These are phyloP conservation scores for Centropus unirufus DNA, from an alignment of 2,113 vertebrate genomes.

Conservation along the genomic window DNA sequence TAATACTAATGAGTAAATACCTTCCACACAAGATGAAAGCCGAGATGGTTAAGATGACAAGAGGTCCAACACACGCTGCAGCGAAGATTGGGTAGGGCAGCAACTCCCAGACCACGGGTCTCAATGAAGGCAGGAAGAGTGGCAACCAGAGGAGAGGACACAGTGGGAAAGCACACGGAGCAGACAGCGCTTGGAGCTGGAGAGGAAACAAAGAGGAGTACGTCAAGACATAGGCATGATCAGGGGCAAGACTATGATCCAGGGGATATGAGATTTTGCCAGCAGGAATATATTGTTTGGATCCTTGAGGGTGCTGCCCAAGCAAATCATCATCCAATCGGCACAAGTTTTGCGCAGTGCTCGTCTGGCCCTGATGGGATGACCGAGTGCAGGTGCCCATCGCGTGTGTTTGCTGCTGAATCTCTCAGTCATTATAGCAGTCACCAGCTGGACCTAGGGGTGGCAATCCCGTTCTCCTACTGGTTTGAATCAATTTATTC, in stretches of 20 bases:
- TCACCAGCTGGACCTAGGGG: background rate
- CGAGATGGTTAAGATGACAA: background rate
- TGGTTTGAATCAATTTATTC: background rate
- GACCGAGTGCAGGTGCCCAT: background rate
- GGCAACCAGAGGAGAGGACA: background rate
- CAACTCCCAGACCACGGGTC: background rate
- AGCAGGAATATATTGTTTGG: background rate
- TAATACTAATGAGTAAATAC: background rate
- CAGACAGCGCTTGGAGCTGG: background rate
- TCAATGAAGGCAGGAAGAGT: background rate
- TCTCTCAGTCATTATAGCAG: background rate
- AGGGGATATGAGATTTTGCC: background rate
- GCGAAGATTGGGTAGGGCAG: background rate
- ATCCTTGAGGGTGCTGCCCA: background rate
- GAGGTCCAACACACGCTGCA: background rate
- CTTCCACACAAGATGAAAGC: background rate
- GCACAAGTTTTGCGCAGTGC: background rate
- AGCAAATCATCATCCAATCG: background rate
- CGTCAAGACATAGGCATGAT: background rate
- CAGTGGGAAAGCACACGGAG: background rate
- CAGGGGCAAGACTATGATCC: background rate
- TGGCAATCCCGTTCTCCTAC: background rate
- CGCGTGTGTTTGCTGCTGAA: background rate
- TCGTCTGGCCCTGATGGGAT: background rate
- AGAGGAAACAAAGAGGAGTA: background rate